These are phyloP conservation scores for Pammene fasciana DNA, from an alignment of 2,888 invertebrate species.

Conservation along the genomic window DNA sequence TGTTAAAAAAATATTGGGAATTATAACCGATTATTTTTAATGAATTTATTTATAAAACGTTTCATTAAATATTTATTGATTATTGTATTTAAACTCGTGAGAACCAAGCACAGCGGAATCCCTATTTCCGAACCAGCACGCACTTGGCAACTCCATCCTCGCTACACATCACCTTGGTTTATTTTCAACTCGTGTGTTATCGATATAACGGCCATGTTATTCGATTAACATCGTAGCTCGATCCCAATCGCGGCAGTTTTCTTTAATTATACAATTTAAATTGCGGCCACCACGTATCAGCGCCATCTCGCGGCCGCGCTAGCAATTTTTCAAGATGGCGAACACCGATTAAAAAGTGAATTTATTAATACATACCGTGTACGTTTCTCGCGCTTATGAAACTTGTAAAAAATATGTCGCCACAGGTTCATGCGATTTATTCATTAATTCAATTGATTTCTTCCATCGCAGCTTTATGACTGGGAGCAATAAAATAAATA, in stretches of 20 bases:
- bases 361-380: conserved; percentile 70
- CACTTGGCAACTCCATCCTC: conserved; percentile 48
- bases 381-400: conserved; percentile 64
- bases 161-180: conserved; percentile 44
- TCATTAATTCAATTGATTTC: conserved; percentile 78
- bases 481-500: conserved; percentile 58
- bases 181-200: conserved; percentile 53
- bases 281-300: conserved; percentile 67
- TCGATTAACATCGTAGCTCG: conserved; percentile 70
- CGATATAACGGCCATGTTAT: conserved; percentile 62
- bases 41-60: neutral
- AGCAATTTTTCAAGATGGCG: conserved; percentile 74
- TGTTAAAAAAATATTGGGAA: too few species aligned
- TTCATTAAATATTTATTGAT: neutral
- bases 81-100: neutral
- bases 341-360: conserved; percentile 69
- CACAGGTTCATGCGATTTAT: conserved; percentile 74
- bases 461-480: conserved; percentile 58
- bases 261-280: conserved; percentile 81
- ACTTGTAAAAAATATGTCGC: conserved; percentile 73
- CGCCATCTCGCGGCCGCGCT: conserved; percentile 68
- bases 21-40: too few species aligned
- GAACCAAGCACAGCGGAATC: conserved; percentile 18
- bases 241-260: conserved; percentile 72
- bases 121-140: conserved; percentile 4